Evolutionary conservation across 2,113 vertebrate genomes (phyloP).

Genomic region (Spea bombifrons): DNA sequence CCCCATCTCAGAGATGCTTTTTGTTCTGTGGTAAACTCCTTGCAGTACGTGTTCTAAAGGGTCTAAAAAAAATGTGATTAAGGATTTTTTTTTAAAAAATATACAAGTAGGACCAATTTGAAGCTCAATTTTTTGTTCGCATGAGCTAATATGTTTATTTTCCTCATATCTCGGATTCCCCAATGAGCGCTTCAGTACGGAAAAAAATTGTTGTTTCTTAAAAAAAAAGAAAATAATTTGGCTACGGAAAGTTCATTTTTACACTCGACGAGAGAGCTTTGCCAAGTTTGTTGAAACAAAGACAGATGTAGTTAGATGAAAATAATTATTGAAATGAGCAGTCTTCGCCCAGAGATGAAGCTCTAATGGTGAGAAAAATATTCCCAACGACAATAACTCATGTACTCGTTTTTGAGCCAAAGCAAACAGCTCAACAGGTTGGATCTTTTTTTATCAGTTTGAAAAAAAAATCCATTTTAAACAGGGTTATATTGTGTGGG

Average conservation of each 20-base stretch:
- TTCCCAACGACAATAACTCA: conserved; percentile 5
- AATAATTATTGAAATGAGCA: conserved; percentile 39
- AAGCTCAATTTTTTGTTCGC: conserved; percentile 51
- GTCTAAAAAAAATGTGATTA: too few species aligned
- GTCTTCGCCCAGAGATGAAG: neutral
- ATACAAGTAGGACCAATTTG: conserved; percentile 26
- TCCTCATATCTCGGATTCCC: conserved; percentile 49
- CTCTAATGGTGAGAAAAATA: conserved; percentile 25
- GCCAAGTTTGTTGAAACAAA: conserved; percentile 53
- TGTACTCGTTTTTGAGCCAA: conserved; percentile 17
- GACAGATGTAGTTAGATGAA: conserved; percentile 53
- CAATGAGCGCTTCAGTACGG: conserved; percentile 53
- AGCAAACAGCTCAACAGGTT: conserved; percentile 3
- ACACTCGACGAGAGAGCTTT: conserved; percentile 47
- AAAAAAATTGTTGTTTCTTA: conserved; percentile 54
- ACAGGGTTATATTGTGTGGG: neutral
- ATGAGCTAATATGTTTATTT: conserved; percentile 54
- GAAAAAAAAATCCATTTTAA: conserved; percentile 1
- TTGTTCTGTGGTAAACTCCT: too few species aligned
- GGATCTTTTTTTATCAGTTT: neutral
- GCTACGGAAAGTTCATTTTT: conserved; percentile 51
- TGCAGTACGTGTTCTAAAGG: too few species aligned
- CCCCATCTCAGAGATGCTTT: too few species aligned
- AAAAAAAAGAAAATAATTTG: neutral
- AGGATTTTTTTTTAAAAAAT: too few species aligned